Evolutionary conservation across 1,140 invertebrate species (phyloP).

Genomic region (Zaprionus capensis): DNA sequence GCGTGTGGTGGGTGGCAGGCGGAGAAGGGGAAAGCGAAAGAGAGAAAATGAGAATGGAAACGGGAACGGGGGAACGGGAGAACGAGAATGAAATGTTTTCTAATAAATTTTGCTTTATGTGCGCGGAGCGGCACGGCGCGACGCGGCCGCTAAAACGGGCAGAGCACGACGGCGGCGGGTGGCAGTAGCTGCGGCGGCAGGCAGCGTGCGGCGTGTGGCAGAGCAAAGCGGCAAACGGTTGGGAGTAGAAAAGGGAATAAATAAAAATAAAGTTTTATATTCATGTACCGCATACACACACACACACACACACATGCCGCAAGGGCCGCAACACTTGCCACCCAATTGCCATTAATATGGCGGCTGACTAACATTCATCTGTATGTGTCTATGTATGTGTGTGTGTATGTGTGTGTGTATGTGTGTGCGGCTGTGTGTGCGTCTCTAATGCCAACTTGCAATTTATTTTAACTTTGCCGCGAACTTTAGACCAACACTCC

Average conservation of each 20-base stretch:
- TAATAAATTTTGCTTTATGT: constrained; percentile 83
- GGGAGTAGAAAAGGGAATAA: constrained; percentile 69
- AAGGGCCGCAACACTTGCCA: constrained; percentile 65
- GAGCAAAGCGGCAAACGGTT: constrained; percentile 46
- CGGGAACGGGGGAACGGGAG: constrained; percentile 25
- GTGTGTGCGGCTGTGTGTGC: constrained; percentile 23
- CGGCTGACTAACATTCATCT: constrained; percentile 76
- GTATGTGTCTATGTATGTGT: constrained; percentile 17
- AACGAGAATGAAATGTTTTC: constrained; percentile 82
- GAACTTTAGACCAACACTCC: constrained; percentile 67
- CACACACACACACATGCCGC: constrained; percentile 41
- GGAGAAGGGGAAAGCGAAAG: constrained; percentile 24
- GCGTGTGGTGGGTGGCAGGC: constrained; percentile 6
- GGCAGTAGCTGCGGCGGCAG: background rate
- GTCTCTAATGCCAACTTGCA: constrained; percentile 81
- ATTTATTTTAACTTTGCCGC: constrained; percentile 82
- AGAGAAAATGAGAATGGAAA: constrained; percentile 18
- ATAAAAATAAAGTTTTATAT: constrained; percentile 83
- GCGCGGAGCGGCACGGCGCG: constrained; percentile 60
- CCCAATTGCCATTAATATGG: constrained; percentile 82
- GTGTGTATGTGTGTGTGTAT: constrained; percentile 46
- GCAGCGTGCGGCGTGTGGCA: constrained; percentile 23
- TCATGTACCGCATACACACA: constrained; percentile 74
- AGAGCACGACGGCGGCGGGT: constrained; percentile 2
- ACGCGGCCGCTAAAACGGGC: constrained; percentile 15